These are phyloP conservation scores for Mythimna pallens DNA, from an alignment of 2,888 invertebrate genomes.

Conservation along the genomic window DNA sequence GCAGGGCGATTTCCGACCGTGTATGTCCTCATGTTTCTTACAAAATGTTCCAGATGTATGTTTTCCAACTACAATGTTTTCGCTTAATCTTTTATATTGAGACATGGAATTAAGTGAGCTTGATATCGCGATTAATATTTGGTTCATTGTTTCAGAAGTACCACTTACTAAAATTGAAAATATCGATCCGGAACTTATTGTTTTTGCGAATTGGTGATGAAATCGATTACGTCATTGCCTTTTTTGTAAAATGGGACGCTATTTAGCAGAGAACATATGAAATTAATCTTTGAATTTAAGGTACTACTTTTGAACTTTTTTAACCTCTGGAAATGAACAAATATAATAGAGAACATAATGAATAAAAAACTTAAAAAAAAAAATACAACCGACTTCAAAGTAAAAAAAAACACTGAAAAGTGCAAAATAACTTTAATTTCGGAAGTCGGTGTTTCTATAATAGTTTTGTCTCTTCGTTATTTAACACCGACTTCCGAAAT, in stretches of 20 bases:
- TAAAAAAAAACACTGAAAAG: no score
- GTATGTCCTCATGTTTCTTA: background rate
- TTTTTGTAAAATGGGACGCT: background rate
- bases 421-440: no score
- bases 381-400: no score
- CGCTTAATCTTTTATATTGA: slow-evolving; percentile 14
- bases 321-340: no score
- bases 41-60: background rate
- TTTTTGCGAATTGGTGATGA: slow-evolving; percentile 16
- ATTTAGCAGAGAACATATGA: background rate
- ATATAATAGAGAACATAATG: no score
- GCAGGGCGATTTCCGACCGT: no score
- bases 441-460: no score
- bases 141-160: slow-evolving; percentile 34
- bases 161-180: slow-evolving; percentile 51
- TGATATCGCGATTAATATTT: slow-evolving; percentile 27
- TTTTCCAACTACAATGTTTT: background rate
- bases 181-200: slow-evolving; percentile 46
- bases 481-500: no score
- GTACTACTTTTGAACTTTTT: no score
- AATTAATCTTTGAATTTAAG: background rate
- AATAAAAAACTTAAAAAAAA: no score
- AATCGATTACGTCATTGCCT: slow-evolving; percentile 23
- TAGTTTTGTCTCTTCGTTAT: no score
- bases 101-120: slow-evolving; percentile 10